These are phyloP conservation scores for Meloidogyne chitwoodi DNA, from an alignment of 1,140 invertebrate genomes.

Conservation along the genomic window DNA sequence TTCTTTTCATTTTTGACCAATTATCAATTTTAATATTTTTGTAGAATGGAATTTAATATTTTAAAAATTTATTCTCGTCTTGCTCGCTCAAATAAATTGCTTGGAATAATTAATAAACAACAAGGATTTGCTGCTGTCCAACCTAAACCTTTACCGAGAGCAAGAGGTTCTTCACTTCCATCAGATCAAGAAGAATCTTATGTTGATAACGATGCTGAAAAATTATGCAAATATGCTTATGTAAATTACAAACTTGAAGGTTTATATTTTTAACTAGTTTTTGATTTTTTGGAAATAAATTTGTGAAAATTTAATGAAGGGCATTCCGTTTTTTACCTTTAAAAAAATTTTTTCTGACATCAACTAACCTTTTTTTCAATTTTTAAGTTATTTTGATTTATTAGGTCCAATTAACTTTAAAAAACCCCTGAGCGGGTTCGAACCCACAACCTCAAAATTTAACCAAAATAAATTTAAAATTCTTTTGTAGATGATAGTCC, in stretches of 20 bases:
- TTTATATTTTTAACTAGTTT: not conserved
- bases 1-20: not conserved
- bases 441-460: not conserved
- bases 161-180: not conserved
- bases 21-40: not conserved
- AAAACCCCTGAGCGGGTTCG: not conserved
- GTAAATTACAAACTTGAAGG: conserved; percentile 2
- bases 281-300: not conserved
- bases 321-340: no score
- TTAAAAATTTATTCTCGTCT: not conserved
- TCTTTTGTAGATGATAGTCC: conserved; percentile 26
- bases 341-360: no score
- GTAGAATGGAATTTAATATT: not conserved
- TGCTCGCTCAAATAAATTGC: not conserved
- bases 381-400: not conserved
- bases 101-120: not conserved
- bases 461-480: not conserved
- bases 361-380: no score
- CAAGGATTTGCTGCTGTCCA: not conserved
- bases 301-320: no score
- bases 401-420: not conserved
- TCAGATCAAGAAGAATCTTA: not conserved
- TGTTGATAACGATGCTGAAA: conserved; percentile 2
- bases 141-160: not conserved
- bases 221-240: not conserved